phyloP scores from a whole-genome alignment of 2,888 invertebrate species.

The Lycia hirtaria region DNA sequence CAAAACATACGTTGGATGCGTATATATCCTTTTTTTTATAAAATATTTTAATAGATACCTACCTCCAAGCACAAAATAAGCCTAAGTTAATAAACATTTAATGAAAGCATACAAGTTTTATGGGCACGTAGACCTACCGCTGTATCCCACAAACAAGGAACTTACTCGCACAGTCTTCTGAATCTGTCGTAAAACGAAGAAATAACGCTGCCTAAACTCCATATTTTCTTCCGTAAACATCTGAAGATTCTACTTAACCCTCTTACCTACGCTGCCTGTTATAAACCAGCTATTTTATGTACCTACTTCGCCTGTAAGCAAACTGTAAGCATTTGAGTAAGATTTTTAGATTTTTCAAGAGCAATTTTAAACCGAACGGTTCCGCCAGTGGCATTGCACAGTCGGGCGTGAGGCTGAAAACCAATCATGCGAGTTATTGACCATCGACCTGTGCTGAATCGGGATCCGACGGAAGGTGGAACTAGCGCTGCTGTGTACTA shows the following conservation, averaged over 20 bases:
- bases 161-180: not conserved
- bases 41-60: not conserved
- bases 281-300: constrained; percentile 19
- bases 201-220: constrained; percentile 19
- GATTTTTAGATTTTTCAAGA: constrained; percentile 19
- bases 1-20: too few species aligned
- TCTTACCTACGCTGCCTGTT: constrained; percentile 9
- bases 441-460: constrained; percentile 55
- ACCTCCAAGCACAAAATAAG: not conserved
- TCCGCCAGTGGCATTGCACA: constrained; percentile 19
- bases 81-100: not conserved
- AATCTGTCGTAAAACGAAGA: constrained; percentile 15
- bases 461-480: constrained; percentile 32
- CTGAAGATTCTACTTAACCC: constrained; percentile 19
- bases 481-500: constrained; percentile 33
- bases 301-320: constrained; percentile 16
- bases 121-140: not conserved
- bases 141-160: not conserved
- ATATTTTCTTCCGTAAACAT: constrained; percentile 22
- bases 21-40: too few species aligned
- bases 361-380: constrained; percentile 36
- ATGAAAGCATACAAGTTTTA: not conserved
- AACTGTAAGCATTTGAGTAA: constrained; percentile 14
- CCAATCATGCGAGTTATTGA: constrained; percentile 67
- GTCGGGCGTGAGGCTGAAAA: constrained; percentile 37